A percentile compares a stretch with the other conserved stretches of the same genome.
phyloP scores from a whole-genome alignment of 2,113 vertebrate species.

The Pedetes capensis region DNA sequence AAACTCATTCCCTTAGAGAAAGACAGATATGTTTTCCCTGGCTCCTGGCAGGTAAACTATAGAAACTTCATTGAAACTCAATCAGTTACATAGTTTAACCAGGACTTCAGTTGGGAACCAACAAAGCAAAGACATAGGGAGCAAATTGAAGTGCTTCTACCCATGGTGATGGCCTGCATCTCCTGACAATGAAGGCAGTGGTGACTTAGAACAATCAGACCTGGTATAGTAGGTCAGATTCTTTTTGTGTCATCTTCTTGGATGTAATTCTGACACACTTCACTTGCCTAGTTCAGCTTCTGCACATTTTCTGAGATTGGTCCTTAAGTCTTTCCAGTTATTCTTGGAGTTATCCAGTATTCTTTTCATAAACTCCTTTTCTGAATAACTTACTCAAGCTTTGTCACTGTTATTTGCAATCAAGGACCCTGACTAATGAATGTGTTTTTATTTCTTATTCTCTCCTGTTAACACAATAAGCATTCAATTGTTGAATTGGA shows the following conservation, averaged over 20 bases:
- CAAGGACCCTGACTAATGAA: conserved; percentile 27
- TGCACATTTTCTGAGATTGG: not conserved
- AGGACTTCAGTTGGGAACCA: conserved; percentile 34
- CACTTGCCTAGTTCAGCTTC: not conserved
- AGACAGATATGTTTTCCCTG: not conserved
- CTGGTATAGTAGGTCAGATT: not conserved
- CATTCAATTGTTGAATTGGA: not conserved
- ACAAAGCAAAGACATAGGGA: conserved; percentile 38
- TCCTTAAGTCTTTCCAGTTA: conserved; percentile 27
- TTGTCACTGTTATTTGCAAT: conserved; percentile 47
- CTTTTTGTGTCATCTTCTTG: not conserved
- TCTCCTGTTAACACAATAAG: conserved; percentile 21
- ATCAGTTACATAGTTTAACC: not conserved
- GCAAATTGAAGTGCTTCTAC: not conserved
- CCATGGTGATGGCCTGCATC: not conserved
- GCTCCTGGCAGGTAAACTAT: not conserved
- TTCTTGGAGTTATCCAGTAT: not conserved
- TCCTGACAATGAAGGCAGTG: not conserved
- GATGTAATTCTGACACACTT: not conserved
- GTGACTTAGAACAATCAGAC: not conserved
- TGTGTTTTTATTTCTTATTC: conserved; percentile 8
- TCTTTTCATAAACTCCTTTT: conserved; percentile 42
- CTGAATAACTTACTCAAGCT: not conserved
- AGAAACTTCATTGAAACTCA: conserved; percentile 1
- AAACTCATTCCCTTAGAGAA: not conserved